A percentile compares a stretch with the other conserved stretches of the same genome.
These are phyloP conservation scores for Climacteris rufus DNA, from an alignment of 2,113 vertebrate species.

Conservation along the genomic window DNA sequence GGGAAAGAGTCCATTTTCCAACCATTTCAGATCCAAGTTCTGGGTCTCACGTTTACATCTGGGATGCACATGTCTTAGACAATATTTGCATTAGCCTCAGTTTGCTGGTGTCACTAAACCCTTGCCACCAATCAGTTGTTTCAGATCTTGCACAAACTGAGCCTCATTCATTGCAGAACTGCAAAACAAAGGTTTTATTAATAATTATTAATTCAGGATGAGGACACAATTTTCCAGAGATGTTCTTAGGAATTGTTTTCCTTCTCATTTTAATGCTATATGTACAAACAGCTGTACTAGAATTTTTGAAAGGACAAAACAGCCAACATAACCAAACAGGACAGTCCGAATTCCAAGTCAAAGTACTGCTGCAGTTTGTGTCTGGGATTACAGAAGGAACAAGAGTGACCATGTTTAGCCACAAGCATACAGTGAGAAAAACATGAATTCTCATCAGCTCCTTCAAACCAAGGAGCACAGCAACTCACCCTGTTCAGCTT, in stretches of 20 bases:
- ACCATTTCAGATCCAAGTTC: background rate
- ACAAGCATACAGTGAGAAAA: background rate
- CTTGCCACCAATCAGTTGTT: background rate
- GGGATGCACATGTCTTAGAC: background rate
- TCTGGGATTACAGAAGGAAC: background rate
- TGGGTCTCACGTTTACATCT: background rate
- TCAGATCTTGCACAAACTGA: background rate
- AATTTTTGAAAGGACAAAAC: background rate
- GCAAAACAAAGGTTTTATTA: background rate
- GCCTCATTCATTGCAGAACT: background rate
- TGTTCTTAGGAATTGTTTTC: background rate
- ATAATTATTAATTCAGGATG: background rate
- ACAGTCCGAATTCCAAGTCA: background rate
- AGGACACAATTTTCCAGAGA: background rate
- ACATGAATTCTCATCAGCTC: background rate
- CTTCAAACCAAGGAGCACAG: background rate
- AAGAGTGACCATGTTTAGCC: background rate
- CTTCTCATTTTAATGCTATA: background rate
- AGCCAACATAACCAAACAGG: background rate
- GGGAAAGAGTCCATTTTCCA: background rate
- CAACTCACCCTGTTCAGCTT: background rate
- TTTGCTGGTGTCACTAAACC: background rate
- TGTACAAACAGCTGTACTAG: background rate
- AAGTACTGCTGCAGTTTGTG: background rate
- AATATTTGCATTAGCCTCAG: background rate